phyloP scores from a whole-genome alignment of 92 coral and sea anemone genomes.

The Paragorgia papillata region DNA sequence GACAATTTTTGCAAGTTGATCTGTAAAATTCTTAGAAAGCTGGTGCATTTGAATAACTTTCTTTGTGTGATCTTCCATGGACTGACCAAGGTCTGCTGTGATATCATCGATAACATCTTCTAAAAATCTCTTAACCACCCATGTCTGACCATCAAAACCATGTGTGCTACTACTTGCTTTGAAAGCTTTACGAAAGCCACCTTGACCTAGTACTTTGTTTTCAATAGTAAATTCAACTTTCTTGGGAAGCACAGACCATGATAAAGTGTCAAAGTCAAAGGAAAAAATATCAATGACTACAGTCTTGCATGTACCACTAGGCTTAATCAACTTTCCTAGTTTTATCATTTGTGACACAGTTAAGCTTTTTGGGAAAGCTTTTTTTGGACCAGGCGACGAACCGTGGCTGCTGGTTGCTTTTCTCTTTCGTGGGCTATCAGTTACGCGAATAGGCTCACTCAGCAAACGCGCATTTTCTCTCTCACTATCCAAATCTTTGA shows the following conservation, averaged over 20 bases:
- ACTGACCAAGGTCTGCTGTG: slow-evolving; percentile 3
- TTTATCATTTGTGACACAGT: slow-evolving; percentile 12
- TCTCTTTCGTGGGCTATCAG: slow-evolving; percentile 17
- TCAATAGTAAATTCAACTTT: slow-evolving; percentile 10
- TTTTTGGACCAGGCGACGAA: slow-evolving; percentile 1
- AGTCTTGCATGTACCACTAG: slow-evolving; percentile 8
- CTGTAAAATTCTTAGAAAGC: slow-evolving; percentile 17
- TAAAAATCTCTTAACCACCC: slow-evolving; percentile 17
- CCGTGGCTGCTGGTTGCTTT: background rate
- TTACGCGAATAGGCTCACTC: background rate
- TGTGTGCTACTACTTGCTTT: slow-evolving; percentile 13
- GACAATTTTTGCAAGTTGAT: background rate
- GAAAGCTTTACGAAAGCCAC: slow-evolving; percentile 17
- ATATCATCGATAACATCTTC: slow-evolving; percentile 6
- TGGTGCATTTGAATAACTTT: slow-evolving; percentile 20
- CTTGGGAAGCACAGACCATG: slow-evolving; percentile 7
- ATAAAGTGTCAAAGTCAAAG: slow-evolving; percentile 3
- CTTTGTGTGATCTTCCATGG: slow-evolving; percentile 30
- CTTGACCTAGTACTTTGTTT: background rate
- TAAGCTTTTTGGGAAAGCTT: slow-evolving; percentile 5
- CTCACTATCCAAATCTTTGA: background rate
- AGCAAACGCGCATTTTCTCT: background rate
- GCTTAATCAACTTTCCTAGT: slow-evolving; percentile 14
- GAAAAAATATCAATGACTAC: background rate
- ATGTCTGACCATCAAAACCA: slow-evolving; percentile 5